Conservation (phyloP, 2,888 invertebrate species). For the Rhimphoctona megacephalus region DNA sequence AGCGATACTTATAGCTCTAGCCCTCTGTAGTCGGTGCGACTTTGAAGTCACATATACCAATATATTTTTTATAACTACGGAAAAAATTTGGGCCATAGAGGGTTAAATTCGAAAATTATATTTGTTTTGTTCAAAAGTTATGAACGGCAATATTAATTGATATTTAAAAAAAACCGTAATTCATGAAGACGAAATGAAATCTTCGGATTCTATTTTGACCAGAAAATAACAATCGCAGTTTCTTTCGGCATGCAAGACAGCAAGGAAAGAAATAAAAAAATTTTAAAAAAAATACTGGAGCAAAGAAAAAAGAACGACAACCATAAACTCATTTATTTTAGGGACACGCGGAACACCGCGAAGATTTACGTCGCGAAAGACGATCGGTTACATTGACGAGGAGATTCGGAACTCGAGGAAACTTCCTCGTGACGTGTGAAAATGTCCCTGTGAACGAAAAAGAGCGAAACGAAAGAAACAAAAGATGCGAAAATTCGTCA, state of each 20-base stretch:
- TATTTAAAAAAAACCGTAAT: background rate
- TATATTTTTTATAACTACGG: conserved; percentile 2
- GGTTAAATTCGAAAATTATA: background rate
- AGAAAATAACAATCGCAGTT: conserved; percentile 23
- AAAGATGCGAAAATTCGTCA: conserved; percentile 42
- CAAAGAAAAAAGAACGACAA: conserved; percentile 44
- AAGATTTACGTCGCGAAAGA: conserved; percentile 62
- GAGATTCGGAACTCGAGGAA: conserved; percentile 64
- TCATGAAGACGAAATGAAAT: background rate
- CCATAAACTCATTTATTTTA: conserved; percentile 67
- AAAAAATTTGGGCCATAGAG: background rate
- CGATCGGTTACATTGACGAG: conserved; percentile 60
- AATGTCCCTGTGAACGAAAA: conserved; percentile 50
- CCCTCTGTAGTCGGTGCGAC: background rate
- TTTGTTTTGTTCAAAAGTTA: background rate
- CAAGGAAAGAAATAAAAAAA: conserved; percentile 26
- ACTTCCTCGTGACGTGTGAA: conserved; percentile 63
- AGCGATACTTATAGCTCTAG: background rate
- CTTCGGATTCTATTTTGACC: conserved; percentile 1
- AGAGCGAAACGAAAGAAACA: conserved; percentile 33
- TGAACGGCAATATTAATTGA: background rate
- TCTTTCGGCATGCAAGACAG: conserved; percentile 38
- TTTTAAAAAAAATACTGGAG: background rate
- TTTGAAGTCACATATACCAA: background rate
- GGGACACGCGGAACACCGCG: conserved; percentile 65